Percentiles rank a stretch among this genome's conserved stretches.
These are phyloP conservation scores for Drosophila elegans DNA, from an alignment of 1,140 invertebrate species.

Conservation along the genomic window DNA sequence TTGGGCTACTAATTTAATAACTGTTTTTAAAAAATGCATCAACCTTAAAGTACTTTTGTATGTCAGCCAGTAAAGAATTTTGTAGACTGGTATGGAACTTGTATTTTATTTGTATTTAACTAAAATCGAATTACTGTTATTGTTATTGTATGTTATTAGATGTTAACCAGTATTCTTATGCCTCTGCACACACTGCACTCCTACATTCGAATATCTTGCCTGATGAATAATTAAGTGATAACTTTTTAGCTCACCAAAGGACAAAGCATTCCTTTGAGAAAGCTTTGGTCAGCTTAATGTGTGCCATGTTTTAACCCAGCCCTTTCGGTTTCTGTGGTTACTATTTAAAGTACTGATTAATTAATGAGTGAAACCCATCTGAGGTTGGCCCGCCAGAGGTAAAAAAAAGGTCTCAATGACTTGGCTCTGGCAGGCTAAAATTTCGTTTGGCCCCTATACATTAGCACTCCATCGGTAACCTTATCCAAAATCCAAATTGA, in stretches of 20 bases:
- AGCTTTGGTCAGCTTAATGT: constrained; percentile 64
- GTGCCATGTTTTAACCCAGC: constrained; percentile 4
- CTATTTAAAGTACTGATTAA: constrained; percentile 58
- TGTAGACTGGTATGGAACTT: no score
- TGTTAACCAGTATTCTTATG: neutral
- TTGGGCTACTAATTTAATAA: no score
- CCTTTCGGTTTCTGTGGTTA: constrained; percentile 46
- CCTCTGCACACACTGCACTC: neutral
- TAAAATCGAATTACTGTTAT: neutral
- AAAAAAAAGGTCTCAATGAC: constrained; percentile 29
- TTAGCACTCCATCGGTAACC: constrained; percentile 60
- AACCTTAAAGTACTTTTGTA: no score
- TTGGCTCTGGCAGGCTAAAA: constrained; percentile 1
- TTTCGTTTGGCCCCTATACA: constrained; percentile 17
- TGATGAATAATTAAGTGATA: constrained; percentile 73
- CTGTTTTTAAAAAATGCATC: no score
- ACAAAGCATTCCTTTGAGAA: constrained; percentile 50
- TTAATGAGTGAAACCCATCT: constrained; percentile 54
- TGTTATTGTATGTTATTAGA: neutral
- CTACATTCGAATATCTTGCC: constrained; percentile 38
- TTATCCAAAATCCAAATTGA: constrained; percentile 34
- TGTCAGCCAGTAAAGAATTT: no score
- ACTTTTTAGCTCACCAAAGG: constrained; percentile 48
- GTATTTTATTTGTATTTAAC: neutral
- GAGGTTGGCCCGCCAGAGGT: constrained; percentile 13